Conservation (phyloP, 2,888 invertebrate species). For the Cephus runcator region DNA sequence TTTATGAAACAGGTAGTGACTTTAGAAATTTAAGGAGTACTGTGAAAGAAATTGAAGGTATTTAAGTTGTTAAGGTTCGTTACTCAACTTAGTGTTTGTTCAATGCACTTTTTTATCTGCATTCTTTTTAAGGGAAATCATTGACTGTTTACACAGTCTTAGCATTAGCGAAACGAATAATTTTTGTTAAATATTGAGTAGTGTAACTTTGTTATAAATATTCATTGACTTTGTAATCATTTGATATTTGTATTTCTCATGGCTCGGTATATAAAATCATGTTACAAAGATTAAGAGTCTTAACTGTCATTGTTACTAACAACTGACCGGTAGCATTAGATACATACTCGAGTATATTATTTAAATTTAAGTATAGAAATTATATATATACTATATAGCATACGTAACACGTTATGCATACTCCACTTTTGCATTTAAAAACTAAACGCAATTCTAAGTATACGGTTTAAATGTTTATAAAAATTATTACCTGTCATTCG, state of each 20-base stretch:
- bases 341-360: not conserved
- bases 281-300: not conserved
- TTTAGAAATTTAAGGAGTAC: not conserved
- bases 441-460: not conserved
- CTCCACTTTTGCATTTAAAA: not conserved
- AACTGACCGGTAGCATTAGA: not conserved
- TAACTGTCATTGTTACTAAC: not conserved
- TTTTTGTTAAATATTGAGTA: not conserved
- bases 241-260: not conserved
- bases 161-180: too few relatives aligned
- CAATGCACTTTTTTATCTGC: not conserved
- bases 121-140: too few relatives aligned
- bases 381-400: not conserved
- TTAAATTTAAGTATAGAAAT: not conserved
- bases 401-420: not conserved
- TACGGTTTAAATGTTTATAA: not conserved
- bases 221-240: not conserved
- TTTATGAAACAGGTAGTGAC: not conserved
- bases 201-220: not conserved
- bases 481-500: not conserved
- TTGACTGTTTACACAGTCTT: too few relatives aligned
- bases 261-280: slow-evolving; percentile 1
- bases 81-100: not conserved
- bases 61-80: not conserved
- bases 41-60: not conserved